Conservation (phyloP, 1,140 invertebrate species). For the Atta texana region DNA sequence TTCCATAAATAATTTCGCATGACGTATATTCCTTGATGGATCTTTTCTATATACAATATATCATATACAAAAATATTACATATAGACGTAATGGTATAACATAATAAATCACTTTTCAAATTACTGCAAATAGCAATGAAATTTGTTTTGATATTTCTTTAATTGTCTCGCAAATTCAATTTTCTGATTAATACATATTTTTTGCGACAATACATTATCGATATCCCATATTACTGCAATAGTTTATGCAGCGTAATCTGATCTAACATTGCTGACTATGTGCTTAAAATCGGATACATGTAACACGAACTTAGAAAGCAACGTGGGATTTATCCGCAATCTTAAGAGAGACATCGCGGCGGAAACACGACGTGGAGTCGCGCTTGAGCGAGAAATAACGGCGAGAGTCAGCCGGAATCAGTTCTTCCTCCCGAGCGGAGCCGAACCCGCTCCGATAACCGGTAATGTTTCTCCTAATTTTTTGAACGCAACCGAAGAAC, state of each 20-base stretch:
- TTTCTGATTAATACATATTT: not conserved
- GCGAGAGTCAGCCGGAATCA: constrained; percentile 54
- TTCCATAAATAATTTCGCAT: constrained; percentile 25
- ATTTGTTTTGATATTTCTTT: not conserved
- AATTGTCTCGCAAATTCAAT: not conserved
- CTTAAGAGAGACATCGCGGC: not conserved
- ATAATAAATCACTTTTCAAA: not conserved
- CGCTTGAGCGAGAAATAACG: constrained; percentile 45
- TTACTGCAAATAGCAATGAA: not conserved
- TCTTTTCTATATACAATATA: not conserved
- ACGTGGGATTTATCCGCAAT: constrained; percentile 35
- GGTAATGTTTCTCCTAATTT: constrained; percentile 81
- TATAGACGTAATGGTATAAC: not conserved
- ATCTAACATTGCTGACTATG: not conserved
- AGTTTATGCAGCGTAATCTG: not conserved
- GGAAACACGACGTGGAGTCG: constrained; percentile 19
- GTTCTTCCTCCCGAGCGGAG: constrained; percentile 71
- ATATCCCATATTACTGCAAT: not conserved
- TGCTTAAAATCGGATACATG: not conserved
- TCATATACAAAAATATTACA: not conserved
- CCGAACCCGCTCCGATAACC: constrained; percentile 72
- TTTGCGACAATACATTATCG: not conserved
- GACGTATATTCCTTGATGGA: not conserved
- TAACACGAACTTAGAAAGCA: constrained; percentile 1
- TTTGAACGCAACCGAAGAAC: constrained; percentile 73